Base-by-base conservation (phyloP, 2,888 invertebrate species). In the Calliopum simillimum region DNA sequence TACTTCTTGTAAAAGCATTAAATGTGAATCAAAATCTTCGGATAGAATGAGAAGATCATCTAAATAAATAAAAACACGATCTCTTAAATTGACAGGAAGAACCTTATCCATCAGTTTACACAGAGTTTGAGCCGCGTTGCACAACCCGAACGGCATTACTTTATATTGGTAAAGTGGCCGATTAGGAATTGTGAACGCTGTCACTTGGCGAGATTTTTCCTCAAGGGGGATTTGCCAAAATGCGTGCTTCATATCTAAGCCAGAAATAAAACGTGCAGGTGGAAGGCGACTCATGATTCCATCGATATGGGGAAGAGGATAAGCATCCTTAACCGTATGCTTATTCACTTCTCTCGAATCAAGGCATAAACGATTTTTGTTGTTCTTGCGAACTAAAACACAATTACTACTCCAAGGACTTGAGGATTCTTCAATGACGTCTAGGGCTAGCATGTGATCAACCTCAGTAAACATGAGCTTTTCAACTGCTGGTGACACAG, bases 371-470 rank as follows among this genome's bases (percentile, higher is more conserved):
- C 78, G 66, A 33, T 16, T 43, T 56, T 69, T 63, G 0, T 75
- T 74, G 19, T 56, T 49, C 59, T 78, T 79, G 13, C 65, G 63
- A 1, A 79, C 76, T 63, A 80, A 71, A 0, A 79, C 74, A 3
- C 78, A 74, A 2, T 79, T 79, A 3, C 75, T 78, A 12, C 76
- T 74, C 80, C 81, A 80, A 1, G 75, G 33, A 46, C 80, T 80
- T 13, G 68, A 67, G 1, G 77, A 78, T 21, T 74, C 76, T 53
- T 80, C 80, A 1, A 82, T 76, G 0, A 83, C 74, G 5, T 73
- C 79, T 4, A 75, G 64, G 5, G 59, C 62, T 5, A 82, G 43
- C 81, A 83, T 83, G 5, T 77, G 66, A 44, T 81, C 79, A 1
- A 81, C 72, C 68, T 81, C 79, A 19, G 68, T 63, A 59, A 70